Evolutionary conservation across 2,113 vertebrate genomes (phyloP).

Genomic region (Ciconia boyciana): DNA sequence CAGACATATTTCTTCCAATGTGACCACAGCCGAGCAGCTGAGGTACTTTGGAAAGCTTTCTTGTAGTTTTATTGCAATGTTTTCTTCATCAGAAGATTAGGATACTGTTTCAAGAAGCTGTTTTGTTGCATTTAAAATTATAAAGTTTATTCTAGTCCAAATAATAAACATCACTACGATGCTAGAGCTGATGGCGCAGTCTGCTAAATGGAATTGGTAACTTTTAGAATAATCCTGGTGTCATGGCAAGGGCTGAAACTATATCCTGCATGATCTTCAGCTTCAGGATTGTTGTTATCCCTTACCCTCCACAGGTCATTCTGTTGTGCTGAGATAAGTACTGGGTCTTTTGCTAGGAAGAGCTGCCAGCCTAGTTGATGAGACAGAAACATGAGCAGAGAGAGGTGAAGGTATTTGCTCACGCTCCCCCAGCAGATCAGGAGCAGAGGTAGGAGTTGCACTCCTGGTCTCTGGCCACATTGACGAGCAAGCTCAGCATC

Average conservation of each 20-base stretch:
- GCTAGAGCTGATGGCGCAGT: neutral
- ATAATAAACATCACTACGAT: neutral
- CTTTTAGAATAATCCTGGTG: neutral
- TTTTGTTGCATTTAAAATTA: neutral
- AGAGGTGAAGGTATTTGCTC: neutral
- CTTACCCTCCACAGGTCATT: neutral
- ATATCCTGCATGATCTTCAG: neutral
- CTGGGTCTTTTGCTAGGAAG: neutral
- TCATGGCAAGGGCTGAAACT: neutral
- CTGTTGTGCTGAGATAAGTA: neutral
- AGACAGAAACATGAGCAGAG: neutral
- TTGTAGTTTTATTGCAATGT: neutral
- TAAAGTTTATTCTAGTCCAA: neutral
- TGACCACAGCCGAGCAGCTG: neutral
- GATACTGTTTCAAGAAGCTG: neutral
- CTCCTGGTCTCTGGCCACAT: neutral
- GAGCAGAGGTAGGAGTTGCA: neutral
- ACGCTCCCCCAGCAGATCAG: neutral
- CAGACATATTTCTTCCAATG: neutral
- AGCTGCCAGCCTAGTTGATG: neutral
- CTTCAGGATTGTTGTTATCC: neutral
- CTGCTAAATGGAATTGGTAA: neutral
- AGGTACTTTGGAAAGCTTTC: neutral
- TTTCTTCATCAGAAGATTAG: neutral
- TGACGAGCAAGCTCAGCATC: neutral